phyloP scores from a whole-genome alignment of 2,113 vertebrate genomes.

The Uropsilus gracilis region DNA sequence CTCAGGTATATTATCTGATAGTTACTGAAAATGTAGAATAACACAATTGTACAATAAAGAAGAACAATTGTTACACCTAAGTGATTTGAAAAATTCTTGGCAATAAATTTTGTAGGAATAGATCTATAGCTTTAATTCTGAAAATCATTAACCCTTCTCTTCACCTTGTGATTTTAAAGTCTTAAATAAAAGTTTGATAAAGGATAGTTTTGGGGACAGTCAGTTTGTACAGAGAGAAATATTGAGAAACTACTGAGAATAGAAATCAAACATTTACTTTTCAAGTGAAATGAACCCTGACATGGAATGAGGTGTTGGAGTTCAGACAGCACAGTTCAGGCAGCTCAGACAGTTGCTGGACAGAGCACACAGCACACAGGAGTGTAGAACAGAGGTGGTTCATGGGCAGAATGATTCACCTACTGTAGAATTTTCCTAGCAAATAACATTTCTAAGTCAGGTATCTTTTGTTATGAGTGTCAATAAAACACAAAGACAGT shows the following conservation, averaged over 20 bases:
- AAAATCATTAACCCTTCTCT: conserved; percentile 70
- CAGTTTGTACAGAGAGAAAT: neutral
- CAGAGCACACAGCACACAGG: conserved; percentile 53
- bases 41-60: conserved; percentile 37
- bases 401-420: conserved; percentile 69
- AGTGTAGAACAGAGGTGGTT: neutral
- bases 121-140: conserved; percentile 34
- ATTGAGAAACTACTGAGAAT: conserved; percentile 45
- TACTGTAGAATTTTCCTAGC: conserved; percentile 60
- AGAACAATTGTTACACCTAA: neutral
- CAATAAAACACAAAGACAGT: conserved; percentile 66
- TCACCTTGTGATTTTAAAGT: conserved; percentile 61
- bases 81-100: conserved; percentile 44
- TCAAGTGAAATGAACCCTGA: conserved; percentile 70
- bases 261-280: conserved; percentile 63
- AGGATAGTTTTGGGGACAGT: neutral
- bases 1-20: neutral
- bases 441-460: conserved; percentile 76
- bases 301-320: neutral
- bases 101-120: neutral
- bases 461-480: conserved; percentile 69
- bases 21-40: neutral
- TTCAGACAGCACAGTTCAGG: too few relatives aligned
- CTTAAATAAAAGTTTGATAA: neutral
- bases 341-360: too few relatives aligned